Base-by-base conservation (phyloP, 2,888 invertebrate genomes). In the Pilophorus perplexus region DNA sequence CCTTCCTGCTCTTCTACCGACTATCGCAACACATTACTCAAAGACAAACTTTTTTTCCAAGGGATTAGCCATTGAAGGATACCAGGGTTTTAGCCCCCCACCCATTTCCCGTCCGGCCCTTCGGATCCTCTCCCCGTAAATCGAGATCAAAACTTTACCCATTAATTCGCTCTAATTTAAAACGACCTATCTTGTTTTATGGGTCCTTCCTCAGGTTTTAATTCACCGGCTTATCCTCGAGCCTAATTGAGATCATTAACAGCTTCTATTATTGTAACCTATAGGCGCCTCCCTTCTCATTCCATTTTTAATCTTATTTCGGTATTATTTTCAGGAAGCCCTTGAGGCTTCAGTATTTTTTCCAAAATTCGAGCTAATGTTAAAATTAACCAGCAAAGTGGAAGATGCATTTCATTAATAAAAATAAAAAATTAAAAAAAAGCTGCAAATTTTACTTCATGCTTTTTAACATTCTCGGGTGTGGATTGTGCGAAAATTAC, bases 91-190 rank as follows among this genome's bases (percentile, higher is more conserved):
- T 67, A 65, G 65, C 54, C 33, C 65, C 44, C 64, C 55, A 55
- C 57, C 62, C 28, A 14, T 48, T 23, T 20, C 28, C 12, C 54
- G 33, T n/a, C n/a, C n/a, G n/a, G n/a, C n/a, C n/a, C n/a, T n/a
- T n/a, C 27, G 57, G 68, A 66, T 60, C 52, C 60, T n/a, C 44
- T 46, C 38, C 66, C 68, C 69, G 69, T 69, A 69, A 69, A 69
- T 69, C 69, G 69, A 69, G 69, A 69, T 69, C 69, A 69, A 68
- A 69, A 69, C 69, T 69, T 69, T 64, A 54, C 69, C 69, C 69
- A 68, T 69, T 69, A 69, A 69, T 69, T 69, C 67, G 64, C 66
- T 66, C 62, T 68, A 68, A 69, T 69, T 69, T 69, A 69, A 68
- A 69, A 64, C 66, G 69, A 68, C 66, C 54, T 65, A 67, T 69